These are phyloP conservation scores for Drosophila quadrilineata DNA, from an alignment of 1,140 invertebrate species.

Conservation along the genomic window DNA sequence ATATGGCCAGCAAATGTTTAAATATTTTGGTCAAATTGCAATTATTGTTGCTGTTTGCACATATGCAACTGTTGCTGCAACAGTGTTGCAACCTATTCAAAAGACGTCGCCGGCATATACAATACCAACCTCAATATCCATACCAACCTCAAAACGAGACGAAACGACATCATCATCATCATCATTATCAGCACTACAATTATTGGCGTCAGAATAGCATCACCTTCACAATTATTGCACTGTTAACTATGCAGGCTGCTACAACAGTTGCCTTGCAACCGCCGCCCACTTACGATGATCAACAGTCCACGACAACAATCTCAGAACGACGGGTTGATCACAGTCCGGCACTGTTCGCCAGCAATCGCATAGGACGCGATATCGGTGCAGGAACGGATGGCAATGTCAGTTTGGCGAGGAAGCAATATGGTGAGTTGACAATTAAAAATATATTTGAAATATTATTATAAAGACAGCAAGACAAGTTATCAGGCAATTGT, in stretches of 20 bases:
- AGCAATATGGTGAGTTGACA: no score
- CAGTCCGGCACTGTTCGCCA: slow-evolving; percentile 13
- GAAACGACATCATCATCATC: not conserved
- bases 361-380: slow-evolving; percentile 10
- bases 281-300: no score
- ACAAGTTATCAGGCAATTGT: no score
- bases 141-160: slow-evolving; percentile 3
- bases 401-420: slow-evolving; percentile 28
- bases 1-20: slow-evolving; percentile 40
- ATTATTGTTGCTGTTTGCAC: slow-evolving; percentile 27
- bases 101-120: slow-evolving; percentile 19
- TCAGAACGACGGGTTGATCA: not conserved
- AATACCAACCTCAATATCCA: slow-evolving; percentile 1
- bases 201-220: slow-evolving; percentile 28
- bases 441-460: no score
- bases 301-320: slow-evolving; percentile 22
- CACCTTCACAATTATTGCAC: slow-evolving; percentile 1
- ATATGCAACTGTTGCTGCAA: slow-evolving; percentile 22
- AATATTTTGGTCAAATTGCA: slow-evolving; percentile 41
- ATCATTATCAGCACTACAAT: slow-evolving; percentile 23
- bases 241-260: slow-evolving; percentile 18
- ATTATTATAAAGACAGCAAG: not conserved
- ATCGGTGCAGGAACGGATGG: slow-evolving; percentile 2
- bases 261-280: slow-evolving; percentile 21
- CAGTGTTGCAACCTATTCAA: slow-evolving; percentile 43